Conservation (phyloP, 1,140 invertebrate species). For the Penaeus indicus region DNA sequence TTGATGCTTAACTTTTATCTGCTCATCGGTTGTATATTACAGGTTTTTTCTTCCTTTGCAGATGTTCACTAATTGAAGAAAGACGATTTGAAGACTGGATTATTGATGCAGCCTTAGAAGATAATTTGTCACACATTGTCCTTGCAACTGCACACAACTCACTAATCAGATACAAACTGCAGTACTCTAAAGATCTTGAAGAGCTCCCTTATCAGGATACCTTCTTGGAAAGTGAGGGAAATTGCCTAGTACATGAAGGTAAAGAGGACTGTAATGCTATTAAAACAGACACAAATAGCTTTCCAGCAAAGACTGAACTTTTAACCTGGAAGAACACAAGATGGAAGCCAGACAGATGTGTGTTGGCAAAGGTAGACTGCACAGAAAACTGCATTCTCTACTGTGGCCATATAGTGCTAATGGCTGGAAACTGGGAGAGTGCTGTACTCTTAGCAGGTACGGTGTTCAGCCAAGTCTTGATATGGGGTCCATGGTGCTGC, state of each 20-base stretch:
- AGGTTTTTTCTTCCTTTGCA: not conserved
- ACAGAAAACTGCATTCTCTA: slow-evolving; percentile 48
- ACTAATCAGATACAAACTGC: slow-evolving; percentile 22
- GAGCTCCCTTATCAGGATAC: too few relatives aligned
- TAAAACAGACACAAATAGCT: slow-evolving; percentile 15
- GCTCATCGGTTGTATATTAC: not conserved
- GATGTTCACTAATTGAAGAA: not conserved
- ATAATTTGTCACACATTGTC: slow-evolving; percentile 33
- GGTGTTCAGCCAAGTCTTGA: slow-evolving; percentile 29
- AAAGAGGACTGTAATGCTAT: not conserved
- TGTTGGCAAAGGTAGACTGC: slow-evolving; percentile 26
- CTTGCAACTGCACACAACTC: slow-evolving; percentile 43
- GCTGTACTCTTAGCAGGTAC: slow-evolving; percentile 46
- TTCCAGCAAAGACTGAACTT: not conserved
- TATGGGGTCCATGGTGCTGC: slow-evolving; percentile 42
- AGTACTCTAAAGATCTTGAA: not conserved
- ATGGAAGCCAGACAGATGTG: too few relatives aligned
- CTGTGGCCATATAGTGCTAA: slow-evolving; percentile 41
- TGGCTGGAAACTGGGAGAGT: slow-evolving; percentile 37
- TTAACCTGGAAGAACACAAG: not conserved
- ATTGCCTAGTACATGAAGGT: too few relatives aligned
- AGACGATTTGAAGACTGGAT: slow-evolving; percentile 46
- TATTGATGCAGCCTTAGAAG: slow-evolving; percentile 44
- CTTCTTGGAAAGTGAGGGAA: not conserved
- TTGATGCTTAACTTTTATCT: not conserved